Percentiles rank a stretch among this genome's conserved stretches.
phyloP scores from a whole-genome alignment of 2,797 vertebrate species.

The Alectoris magna region DNA sequence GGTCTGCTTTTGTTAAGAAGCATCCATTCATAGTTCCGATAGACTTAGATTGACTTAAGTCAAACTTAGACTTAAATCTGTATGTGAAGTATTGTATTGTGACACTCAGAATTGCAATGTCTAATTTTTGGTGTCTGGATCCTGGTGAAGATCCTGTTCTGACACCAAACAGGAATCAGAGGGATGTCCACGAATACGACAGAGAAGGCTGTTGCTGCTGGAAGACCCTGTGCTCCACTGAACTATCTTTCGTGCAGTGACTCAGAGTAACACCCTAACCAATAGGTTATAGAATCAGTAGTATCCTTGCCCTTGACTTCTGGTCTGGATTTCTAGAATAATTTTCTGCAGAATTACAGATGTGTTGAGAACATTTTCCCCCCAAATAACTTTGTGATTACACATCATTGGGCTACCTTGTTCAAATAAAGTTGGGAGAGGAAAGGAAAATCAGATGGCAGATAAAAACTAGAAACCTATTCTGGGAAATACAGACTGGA shows the following conservation, averaged over 20 bases:
- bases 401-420: neutral
- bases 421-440: neutral
- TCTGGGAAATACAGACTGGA: neutral
- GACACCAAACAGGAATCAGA: neutral
- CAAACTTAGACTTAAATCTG: neutral
- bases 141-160: neutral
- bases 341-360: neutral
- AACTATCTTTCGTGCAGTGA: neutral
- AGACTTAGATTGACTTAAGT: neutral
- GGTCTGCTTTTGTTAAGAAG: neutral
- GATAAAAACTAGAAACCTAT: neutral
- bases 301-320: neutral
- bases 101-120: neutral
- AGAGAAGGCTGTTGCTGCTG: neutral
- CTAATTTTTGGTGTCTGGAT: neutral
- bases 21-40: neutral
- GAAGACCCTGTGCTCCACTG: neutral
- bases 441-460: neutral
- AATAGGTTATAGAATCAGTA: neutral
- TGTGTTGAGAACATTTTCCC: neutral
- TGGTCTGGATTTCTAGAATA: neutral
- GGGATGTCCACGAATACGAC: neutral
- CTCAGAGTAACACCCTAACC: neutral
- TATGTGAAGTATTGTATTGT: neutral
- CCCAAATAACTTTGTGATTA: neutral